These are phyloP conservation scores for Tetrapedia diversipes DNA, from an alignment of 2,888 invertebrate genomes.

Conservation along the genomic window DNA sequence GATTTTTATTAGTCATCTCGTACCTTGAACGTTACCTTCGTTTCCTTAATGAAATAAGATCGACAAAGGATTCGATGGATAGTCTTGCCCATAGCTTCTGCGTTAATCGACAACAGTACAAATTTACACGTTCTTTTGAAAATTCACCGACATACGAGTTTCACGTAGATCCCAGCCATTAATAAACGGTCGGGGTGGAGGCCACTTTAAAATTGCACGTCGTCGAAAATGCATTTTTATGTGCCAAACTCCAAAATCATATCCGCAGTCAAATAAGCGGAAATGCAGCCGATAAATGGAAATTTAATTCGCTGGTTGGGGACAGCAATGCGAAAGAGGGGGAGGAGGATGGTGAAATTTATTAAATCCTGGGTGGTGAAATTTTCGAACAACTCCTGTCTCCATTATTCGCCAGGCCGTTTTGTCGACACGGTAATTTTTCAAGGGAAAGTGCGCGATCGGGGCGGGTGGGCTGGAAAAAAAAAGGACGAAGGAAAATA, in stretches of 20 bases:
- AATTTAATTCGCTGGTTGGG: slow-evolving; percentile 10
- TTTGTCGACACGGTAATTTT: slow-evolving; percentile 5
- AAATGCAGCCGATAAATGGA: slow-evolving; percentile 5
- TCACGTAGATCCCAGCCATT: not conserved
- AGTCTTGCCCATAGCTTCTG: too few species aligned
- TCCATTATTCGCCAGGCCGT: not conserved
- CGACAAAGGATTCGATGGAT: too few species aligned
- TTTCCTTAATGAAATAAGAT: too few species aligned
- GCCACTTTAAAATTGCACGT: not conserved
- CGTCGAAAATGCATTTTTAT: slow-evolving; percentile 10
- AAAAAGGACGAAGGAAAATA: not conserved
- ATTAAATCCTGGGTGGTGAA: slow-evolving; percentile 8
- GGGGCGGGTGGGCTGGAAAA: too few species aligned
- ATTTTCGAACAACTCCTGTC: not conserved
- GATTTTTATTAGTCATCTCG: too few species aligned
- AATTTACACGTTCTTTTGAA: too few species aligned
- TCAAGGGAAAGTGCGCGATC: slow-evolving; percentile 14
- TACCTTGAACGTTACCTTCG: too few species aligned
- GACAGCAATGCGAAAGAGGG: not conserved
- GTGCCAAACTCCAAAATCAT: not conserved
- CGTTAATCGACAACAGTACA: too few species aligned
- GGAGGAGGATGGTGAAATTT: not conserved
- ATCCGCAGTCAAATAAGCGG: slow-evolving; percentile 7
- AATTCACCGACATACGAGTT: not conserved
- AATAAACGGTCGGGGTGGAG: slow-evolving; percentile 1